A percentile compares a stretch with the other conserved stretches of the same genome.
Conservation (phyloP, 2,113 vertebrate species). For the Heterotis niloticus region DNA sequence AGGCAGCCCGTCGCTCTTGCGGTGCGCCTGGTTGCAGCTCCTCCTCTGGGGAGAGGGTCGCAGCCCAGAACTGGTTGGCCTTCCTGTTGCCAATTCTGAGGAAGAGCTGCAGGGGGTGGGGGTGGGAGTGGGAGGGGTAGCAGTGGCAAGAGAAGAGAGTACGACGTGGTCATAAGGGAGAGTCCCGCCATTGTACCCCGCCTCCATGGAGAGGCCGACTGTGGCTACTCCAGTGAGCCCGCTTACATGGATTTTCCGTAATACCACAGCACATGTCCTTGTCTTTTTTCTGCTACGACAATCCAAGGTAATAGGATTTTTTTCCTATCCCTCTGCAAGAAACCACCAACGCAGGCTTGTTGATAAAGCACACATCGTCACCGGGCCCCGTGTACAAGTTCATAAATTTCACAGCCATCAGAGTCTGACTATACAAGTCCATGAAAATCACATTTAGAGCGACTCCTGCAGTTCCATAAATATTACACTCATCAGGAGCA, state of each 20-base stretch:
- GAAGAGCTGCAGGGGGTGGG: constrained; percentile 81
- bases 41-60: constrained; percentile 78
- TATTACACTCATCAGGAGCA: background rate
- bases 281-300: background rate
- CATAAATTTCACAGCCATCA: constrained; percentile 2
- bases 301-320: background rate
- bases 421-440: background rate
- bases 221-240: background rate
- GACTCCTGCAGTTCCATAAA: background rate
- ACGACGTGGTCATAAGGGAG: background rate
- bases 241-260: background rate
- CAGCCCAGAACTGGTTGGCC: constrained; percentile 90
- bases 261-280: constrained; percentile 5
- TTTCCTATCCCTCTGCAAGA: background rate
- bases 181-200: background rate
- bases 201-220: background rate
- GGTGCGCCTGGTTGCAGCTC: constrained; percentile 69
- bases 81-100: constrained; percentile 86
- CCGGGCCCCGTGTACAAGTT: background rate
- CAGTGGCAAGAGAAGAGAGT: background rate
- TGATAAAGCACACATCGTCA: constrained; percentile 1
- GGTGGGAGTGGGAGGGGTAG: constrained; percentile 17
- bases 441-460: background rate
- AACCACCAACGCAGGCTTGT: too few relatives aligned
- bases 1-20: constrained; percentile 74